These are phyloP conservation scores for Temnopleurus reevesii DNA, from an alignment of 53 echinoderm and acorn worm genomes.

Conservation along the genomic window DNA sequence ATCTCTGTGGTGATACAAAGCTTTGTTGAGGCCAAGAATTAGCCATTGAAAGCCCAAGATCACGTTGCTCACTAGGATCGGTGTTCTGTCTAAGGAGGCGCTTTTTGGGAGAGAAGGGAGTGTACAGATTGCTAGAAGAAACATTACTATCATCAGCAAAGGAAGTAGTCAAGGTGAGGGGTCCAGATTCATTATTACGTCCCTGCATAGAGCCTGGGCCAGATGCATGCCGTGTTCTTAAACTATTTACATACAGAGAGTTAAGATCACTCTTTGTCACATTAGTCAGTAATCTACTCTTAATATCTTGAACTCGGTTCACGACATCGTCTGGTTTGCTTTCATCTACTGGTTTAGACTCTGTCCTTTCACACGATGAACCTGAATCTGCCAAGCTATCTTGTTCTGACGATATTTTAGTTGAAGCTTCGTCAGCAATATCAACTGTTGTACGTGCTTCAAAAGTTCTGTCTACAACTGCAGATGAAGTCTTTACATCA, in stretches of 20 bases:
- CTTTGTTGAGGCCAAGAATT: conserved; percentile 35
- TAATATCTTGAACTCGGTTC: conserved; percentile 9
- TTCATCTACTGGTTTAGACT: not conserved
- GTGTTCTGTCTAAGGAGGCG: conserved; percentile 68
- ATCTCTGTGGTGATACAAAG: conserved; percentile 6
- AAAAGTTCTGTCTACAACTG: not conserved
- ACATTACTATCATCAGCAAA: conserved; percentile 53
- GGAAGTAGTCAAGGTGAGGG: conserved; percentile 59
- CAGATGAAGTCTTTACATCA: conserved; percentile 33
- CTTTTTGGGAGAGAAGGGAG: conserved; percentile 74
- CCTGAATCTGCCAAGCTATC: not conserved
- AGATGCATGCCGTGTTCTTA: conserved; percentile 48
- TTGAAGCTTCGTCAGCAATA: not conserved
- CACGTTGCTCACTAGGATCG: conserved; percentile 51
- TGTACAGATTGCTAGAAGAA: conserved; percentile 43
- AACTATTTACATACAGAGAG: conserved; percentile 53
- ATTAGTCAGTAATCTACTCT: not conserved
- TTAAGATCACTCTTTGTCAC: conserved; percentile 24
- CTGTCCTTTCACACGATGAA: not conserved
- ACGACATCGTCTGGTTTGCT: not conserved
- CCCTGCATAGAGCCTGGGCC: conserved; percentile 56
- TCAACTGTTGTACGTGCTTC: not conserved
- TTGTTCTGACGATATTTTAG: not conserved
- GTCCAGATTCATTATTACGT: conserved; percentile 8
- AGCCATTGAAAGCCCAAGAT: conserved; percentile 44